Evolutionary conservation across 1,140 invertebrate genomes (phyloP).

Genomic region (Chionoecetes opilio): DNA sequence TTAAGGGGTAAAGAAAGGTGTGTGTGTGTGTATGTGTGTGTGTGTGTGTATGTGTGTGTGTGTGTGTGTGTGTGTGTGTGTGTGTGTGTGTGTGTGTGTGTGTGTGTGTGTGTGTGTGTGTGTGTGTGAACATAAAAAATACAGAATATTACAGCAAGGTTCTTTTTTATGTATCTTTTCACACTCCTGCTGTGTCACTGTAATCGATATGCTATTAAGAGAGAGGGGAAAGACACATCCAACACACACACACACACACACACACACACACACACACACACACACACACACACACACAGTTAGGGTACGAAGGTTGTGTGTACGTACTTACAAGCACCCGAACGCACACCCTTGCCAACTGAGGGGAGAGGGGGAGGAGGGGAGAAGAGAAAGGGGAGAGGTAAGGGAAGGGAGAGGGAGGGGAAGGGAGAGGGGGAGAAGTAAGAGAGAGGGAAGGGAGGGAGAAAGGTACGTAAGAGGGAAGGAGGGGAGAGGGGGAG

Average conservation of each 20-base stretch:
- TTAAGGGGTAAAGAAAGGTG: background rate
- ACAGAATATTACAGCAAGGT: too few relatives aligned
- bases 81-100: too few relatives aligned
- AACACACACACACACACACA: conserved; percentile 27
- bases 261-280: conserved; percentile 27
- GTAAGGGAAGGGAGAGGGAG: background rate
- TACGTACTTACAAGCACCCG: background rate
- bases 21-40: background rate
- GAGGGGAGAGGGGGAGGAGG: background rate
- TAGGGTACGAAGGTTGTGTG: too few relatives aligned
- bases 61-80: background rate
- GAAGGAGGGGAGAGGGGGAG: too few relatives aligned
- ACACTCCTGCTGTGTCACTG: conserved; percentile 5
- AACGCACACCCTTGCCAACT: background rate
- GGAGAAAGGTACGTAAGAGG: too few relatives aligned
- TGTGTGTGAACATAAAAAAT: too few relatives aligned
- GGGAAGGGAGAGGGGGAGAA: background rate
- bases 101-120: too few relatives aligned
- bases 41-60: background rate
- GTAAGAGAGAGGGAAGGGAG: too few relatives aligned
- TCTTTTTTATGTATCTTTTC: conserved; percentile 1
- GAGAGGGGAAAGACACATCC: too few relatives aligned
- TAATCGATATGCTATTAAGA: background rate
- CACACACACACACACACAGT: background rate
- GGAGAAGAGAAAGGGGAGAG: background rate